A percentile compares a stretch with the other conserved stretches of the same genome.
Evolutionary conservation across 2,888 invertebrate genomes (phyloP).

Genomic region (Corythucha ciliata): DNA sequence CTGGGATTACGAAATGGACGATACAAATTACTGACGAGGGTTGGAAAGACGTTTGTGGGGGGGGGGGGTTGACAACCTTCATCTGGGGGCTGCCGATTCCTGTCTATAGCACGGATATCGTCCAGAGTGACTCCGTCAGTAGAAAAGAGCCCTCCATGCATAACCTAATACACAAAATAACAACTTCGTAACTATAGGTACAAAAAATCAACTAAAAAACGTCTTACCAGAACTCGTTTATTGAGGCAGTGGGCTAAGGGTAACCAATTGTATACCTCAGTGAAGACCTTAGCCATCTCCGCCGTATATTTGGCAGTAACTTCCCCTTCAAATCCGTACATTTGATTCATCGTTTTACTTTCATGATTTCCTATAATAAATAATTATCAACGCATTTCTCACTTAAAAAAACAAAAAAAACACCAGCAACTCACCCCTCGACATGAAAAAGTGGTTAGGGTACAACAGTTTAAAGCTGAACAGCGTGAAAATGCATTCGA

Average conservation of each 20-base stretch:
- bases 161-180: too few species aligned
- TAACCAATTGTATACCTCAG: constrained; percentile 96
- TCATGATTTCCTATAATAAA: constrained; percentile 99
- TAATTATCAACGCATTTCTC: too few species aligned
- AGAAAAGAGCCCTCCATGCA: constrained; percentile 98
- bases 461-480: constrained; percentile 94
- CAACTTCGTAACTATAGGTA: too few species aligned
- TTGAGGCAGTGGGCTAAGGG: constrained; percentile 95
- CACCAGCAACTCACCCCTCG: too few species aligned
- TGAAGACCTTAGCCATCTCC: constrained; percentile 95
- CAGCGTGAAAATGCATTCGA: constrained; percentile 95
- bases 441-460: constrained; percentile 95
- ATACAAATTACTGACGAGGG: too few species aligned
- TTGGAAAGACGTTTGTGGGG: too few species aligned
- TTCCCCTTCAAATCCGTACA: constrained; percentile 99
- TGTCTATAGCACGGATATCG: constrained; percentile 76
- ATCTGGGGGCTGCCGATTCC: constrained; percentile 91
- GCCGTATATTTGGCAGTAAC: constrained; percentile 90
- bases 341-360: constrained; percentile 95
- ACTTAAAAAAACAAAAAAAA: too few species aligned
- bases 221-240: constrained; percentile 61
- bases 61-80: too few species aligned
- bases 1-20: too few species aligned
- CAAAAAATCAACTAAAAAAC: too few species aligned
- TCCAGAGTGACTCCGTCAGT: constrained; percentile 86